These are phyloP conservation scores for Empidonax alnorum DNA, from an alignment of 2,113 vertebrate species.

Conservation along the genomic window DNA sequence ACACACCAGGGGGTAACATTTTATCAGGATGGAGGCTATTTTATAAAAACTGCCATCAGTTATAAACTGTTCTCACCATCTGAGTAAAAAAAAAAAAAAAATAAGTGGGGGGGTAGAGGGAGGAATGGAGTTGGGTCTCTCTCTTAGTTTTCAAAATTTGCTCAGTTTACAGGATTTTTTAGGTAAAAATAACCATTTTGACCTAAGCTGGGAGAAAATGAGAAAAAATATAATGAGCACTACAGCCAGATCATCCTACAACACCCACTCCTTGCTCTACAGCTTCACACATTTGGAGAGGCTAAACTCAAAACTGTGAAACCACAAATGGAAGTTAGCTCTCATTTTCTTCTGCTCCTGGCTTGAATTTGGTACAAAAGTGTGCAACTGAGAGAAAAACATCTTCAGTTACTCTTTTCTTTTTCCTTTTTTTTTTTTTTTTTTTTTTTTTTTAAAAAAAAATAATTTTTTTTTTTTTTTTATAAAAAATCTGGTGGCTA, in stretches of 20 bases:
- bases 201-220: neutral
- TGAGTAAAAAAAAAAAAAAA: neutral
- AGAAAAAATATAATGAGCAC: neutral
- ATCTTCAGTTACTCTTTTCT: neutral
- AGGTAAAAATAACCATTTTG: neutral
- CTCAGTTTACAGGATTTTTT: neutral
- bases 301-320: slow-evolving; percentile 33
- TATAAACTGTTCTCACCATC: slow-evolving; percentile 58
- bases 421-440: neutral
- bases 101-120: accelerated
- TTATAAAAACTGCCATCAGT: slow-evolving; percentile 68
- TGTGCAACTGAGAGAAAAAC: neutral
- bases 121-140: neutral
- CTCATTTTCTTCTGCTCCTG: neutral
- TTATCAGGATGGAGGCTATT: slow-evolving; percentile 73
- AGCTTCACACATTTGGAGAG: slow-evolving; percentile 23
- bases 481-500: neutral
- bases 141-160: neutral
- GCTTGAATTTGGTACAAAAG: neutral
- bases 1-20: slow-evolving; percentile 70
- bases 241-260: neutral
- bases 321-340: neutral
- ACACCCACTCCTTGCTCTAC: slow-evolving; percentile 1
- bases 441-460: too few relatives aligned
- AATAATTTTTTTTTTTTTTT: too few relatives aligned